A percentile compares a stretch with the other conserved stretches of the same genome.
These are phyloP conservation scores for Micrastur ruficollis DNA, from an alignment of 2,797 vertebrate species.

Conservation along the genomic window DNA sequence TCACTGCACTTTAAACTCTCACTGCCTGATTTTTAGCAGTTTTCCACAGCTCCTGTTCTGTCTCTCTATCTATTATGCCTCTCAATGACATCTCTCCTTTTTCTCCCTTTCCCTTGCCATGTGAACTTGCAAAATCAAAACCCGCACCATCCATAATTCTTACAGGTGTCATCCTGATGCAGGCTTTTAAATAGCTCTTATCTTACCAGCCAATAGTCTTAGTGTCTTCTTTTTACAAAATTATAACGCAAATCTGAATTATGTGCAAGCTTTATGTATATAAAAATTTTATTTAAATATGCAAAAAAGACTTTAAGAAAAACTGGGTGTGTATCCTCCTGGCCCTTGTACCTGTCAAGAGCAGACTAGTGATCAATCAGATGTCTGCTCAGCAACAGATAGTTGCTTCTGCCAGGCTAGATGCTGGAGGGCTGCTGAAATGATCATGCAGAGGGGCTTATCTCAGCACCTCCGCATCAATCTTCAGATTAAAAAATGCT, in stretches of 20 bases:
- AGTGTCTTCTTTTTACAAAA: not conserved
- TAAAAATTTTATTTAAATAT: not conserved
- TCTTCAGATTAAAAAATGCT: not conserved
- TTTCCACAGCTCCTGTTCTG: not conserved
- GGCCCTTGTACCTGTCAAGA: not conserved
- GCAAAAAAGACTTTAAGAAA: not conserved
- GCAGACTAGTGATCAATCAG: not conserved
- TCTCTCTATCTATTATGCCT: not conserved
- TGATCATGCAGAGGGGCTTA: not conserved
- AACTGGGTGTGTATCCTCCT: not conserved
- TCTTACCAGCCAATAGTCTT: not conserved
- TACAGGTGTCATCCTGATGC: not conserved
- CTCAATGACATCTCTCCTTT: not conserved
- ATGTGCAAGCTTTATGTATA: not conserved
- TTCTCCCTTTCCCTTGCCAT: not conserved
- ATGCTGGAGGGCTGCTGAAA: not conserved
- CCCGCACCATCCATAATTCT: not conserved
- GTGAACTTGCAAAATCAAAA: not conserved
- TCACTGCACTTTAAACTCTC: not conserved
- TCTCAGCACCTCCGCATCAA: not conserved
- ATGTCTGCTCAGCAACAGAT: not conserved
- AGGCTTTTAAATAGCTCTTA: not conserved
- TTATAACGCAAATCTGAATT: not conserved
- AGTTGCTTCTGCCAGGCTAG: not conserved
- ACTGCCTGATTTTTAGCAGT: not conserved